Evolutionary conservation across 1,140 invertebrate species (phyloP), one percentile per base, ranked within the genome.

Genomic region (Atta texana): DNA sequence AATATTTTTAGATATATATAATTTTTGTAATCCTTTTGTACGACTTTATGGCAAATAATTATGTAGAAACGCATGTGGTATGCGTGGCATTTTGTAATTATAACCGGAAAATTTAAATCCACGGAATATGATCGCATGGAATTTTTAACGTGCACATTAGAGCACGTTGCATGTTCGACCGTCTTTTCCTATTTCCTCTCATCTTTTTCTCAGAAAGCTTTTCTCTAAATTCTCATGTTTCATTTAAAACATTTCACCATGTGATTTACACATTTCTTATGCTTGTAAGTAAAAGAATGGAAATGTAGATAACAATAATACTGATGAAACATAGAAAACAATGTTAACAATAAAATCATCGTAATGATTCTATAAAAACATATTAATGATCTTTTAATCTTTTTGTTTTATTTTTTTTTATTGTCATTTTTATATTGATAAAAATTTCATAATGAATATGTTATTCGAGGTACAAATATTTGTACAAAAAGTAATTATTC

Each of bases 81-180:
- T 71, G 34, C 21, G 5, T 39, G 16, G 16, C 24, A 81, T 81
- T 81, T 71, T 71, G 31, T 71, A 71, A 71, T 81, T 81, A 81
- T 59, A 81, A 71, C 51, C 24, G 21, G 63, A 39, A 81, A 69
- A 81, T 81, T 71, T 44, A 71, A 81, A 81, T 81, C 51, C 78
- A 49, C 16, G 34, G 6, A 57, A 81, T 81, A 59, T 55, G 16
- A 59, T 24, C 51, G 64, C 51, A 16, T 71, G 64, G 78, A 81
- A 81, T 81, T 81, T 81, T 81, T 81, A 44, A 24, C 51, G 28
- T 14, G 31, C 51, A 31, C 10, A 28, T 77, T 34, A 51, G 28
- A 14, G 28, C 14, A 8, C 49, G 28, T 81, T 10, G 78, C 78
- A 24, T 28, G 66, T 59, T 81, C 53, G 51, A 71, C 49, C 53